Evolutionary conservation across 2,888 invertebrate genomes (phyloP).

Genomic region (Cynaeus angustus): DNA sequence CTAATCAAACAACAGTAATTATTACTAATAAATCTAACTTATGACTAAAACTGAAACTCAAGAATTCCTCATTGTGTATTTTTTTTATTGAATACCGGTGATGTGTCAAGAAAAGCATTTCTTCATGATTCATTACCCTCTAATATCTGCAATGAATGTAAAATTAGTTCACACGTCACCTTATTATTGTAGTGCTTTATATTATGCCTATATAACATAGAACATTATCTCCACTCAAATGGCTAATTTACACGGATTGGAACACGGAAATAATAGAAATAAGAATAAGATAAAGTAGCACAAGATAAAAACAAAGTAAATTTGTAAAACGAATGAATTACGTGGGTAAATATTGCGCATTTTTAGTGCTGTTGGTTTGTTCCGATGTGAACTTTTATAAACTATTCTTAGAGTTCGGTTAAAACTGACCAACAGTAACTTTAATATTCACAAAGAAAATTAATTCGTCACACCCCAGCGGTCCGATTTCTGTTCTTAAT

Average conservation of each 20-base stretch:
- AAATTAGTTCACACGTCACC: conserved; percentile 47
- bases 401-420: conserved; percentile 4
- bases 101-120: conserved; percentile 38
- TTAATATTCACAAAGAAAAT: conserved; percentile 37
- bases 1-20: no score
- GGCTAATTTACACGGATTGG: background rate
- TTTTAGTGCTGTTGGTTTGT: conserved; percentile 1
- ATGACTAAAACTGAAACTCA: conserved; percentile 15
- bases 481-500: conserved; percentile 34
- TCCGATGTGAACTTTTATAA: conserved; percentile 4
- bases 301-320: conserved; percentile 5
- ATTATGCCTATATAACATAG: background rate
- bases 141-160: conserved; percentile 41
- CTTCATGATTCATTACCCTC: conserved; percentile 45
- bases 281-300: conserved; percentile 7
- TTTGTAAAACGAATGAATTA: conserved; percentile 15
- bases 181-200: conserved; percentile 12
- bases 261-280: conserved; percentile 5
- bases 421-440: conserved; percentile 28
- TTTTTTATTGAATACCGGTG: conserved; percentile 14
- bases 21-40: background rate
- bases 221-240: background rate
- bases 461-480: conserved; percentile 37
- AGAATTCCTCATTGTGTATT: conserved; percentile 31
- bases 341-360: conserved; percentile 5